Percentiles rank a stretch among this genome's conserved stretches.
These are phyloP conservation scores for Anolis carolinensis DNA, from an alignment of 2,113 vertebrate genomes.

Conservation along the genomic window DNA sequence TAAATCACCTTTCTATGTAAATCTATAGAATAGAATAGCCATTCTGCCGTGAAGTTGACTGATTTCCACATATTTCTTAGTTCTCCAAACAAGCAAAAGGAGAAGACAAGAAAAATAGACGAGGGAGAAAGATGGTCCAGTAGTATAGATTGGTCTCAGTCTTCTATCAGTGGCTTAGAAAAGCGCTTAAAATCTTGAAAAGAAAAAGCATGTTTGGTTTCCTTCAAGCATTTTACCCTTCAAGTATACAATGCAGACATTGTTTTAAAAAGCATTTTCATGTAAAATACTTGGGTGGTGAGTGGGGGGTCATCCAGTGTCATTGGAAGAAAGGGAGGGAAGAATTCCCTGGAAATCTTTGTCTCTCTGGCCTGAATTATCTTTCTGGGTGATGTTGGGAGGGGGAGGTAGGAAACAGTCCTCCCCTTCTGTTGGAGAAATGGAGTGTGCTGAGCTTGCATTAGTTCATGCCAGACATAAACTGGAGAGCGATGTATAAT, in stretches of 20 bases:
- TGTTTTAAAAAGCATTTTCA: constrained; percentile 52
- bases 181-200: constrained; percentile 52
- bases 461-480: constrained; percentile 5
- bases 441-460: constrained; percentile 27
- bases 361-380: background rate
- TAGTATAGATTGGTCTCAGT: constrained; percentile 50
- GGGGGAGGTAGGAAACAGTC: background rate
- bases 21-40: background rate
- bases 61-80: background rate
- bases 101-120: constrained; percentile 13
- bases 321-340: constrained; percentile 46
- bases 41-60: background rate
- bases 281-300: constrained; percentile 49
- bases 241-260: constrained; percentile 27
- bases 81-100: background rate
- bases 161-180: constrained; percentile 59
- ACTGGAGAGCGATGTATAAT: constrained; percentile 26
- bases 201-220: constrained; percentile 54
- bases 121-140: constrained; percentile 31
- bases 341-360: constrained; percentile 39
- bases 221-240: constrained; percentile 9
- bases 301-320: constrained; percentile 33
- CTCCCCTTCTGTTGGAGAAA: background rate
- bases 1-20: constrained; percentile 16
- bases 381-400: background rate